phyloP scores from a whole-genome alignment of 2,797 vertebrate species.

The Corythornis leucogaster region DNA sequence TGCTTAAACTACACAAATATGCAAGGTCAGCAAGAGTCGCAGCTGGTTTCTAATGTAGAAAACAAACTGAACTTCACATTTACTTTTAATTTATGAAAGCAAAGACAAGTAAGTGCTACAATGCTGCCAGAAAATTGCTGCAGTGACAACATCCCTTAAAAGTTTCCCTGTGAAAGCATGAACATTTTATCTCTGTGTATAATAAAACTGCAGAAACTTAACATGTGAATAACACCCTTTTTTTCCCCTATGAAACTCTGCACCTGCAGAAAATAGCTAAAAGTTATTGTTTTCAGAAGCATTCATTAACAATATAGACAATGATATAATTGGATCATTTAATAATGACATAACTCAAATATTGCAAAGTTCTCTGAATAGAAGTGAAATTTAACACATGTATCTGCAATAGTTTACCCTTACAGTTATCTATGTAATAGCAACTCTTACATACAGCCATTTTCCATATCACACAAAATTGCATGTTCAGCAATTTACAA shows the following conservation, averaged over 20 bases:
- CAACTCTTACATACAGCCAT: slow-evolving; percentile 74
- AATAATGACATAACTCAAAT: slow-evolving; percentile 66
- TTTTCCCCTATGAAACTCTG: slow-evolving; percentile 64
- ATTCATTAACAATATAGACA: slow-evolving; percentile 60
- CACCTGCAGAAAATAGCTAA: slow-evolving; percentile 77
- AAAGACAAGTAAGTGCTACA: slow-evolving; percentile 57
- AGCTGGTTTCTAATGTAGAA: slow-evolving; percentile 71
- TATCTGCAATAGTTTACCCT: slow-evolving; percentile 76
- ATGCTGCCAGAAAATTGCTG: slow-evolving; percentile 67
- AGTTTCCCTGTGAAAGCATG: slow-evolving; percentile 66
- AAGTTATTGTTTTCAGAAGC: slow-evolving; percentile 67
- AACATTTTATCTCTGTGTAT: slow-evolving; percentile 18
- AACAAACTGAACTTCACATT: slow-evolving; percentile 75
- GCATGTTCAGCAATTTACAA: slow-evolving; percentile 83
- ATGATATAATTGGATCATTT: slow-evolving; percentile 71
- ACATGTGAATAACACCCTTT: slow-evolving; percentile 39
- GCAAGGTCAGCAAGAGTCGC: slow-evolving; percentile 83
- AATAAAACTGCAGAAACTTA: slow-evolving; percentile 62
- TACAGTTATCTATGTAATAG: slow-evolving; percentile 70
- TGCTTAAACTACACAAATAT: slow-evolving; percentile 72
- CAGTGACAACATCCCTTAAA: slow-evolving; percentile 66
- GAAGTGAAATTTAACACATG: slow-evolving; percentile 72
- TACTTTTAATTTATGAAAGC: slow-evolving; percentile 72
- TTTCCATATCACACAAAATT: slow-evolving; percentile 76
- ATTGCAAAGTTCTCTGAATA: slow-evolving; percentile 65